Percentiles rank a stretch among this genome's conserved stretches.
These are phyloP conservation scores for Nylanderia fulva DNA, from an alignment of 1,140 invertebrate genomes.

Conservation along the genomic window DNA sequence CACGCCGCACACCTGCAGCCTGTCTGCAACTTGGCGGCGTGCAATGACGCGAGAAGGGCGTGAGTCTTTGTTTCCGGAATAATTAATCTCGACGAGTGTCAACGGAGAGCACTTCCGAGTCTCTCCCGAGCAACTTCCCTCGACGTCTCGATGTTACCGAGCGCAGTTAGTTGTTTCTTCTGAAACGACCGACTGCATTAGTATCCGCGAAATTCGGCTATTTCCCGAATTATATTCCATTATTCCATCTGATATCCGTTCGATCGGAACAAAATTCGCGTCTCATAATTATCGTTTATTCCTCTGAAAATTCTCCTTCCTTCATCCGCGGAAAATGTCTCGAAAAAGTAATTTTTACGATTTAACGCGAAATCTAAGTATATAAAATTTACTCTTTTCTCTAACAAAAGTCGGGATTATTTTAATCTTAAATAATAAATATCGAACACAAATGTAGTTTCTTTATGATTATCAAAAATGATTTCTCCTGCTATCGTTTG, in stretches of 20 bases:
- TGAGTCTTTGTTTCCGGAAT: slow-evolving; percentile 77
- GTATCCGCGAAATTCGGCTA: slow-evolving; percentile 45
- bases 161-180: slow-evolving; percentile 75
- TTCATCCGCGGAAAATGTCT: background rate
- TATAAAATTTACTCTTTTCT: slow-evolving; percentile 4
- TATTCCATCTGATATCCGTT: background rate
- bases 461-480: slow-evolving; percentile 8
- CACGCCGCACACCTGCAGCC: slow-evolving; percentile 71
- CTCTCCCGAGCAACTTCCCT: slow-evolving; percentile 57
- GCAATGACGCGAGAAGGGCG: slow-evolving; percentile 40
- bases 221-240: background rate
- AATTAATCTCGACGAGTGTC: slow-evolving; percentile 83
- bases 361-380: slow-evolving; percentile 9
- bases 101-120: slow-evolving; percentile 53
- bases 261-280: background rate
- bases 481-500: background rate
- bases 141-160: slow-evolving; percentile 61
- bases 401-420: slow-evolving; percentile 3
- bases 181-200: slow-evolving; percentile 48
- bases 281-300: background rate
- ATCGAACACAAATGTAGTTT: background rate
- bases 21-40: slow-evolving; percentile 69
- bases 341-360: slow-evolving; percentile 18
- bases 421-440: slow-evolving; percentile 34
- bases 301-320: background rate